Evolutionary conservation across 2,888 invertebrate species (phyloP).

Genomic region (Nineta flava): DNA sequence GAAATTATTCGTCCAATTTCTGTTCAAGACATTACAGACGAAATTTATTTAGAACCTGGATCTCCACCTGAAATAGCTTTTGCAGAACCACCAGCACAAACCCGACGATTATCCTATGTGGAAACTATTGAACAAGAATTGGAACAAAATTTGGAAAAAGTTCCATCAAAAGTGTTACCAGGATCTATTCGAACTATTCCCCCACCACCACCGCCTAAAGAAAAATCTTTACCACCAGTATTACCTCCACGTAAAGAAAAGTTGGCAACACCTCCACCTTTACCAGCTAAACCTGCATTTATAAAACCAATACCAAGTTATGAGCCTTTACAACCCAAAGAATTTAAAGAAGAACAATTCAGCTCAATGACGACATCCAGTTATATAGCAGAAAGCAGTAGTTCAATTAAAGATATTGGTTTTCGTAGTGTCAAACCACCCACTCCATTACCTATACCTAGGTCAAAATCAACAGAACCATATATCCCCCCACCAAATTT

Average conservation of each 20-base stretch:
- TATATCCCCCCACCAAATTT: slow-evolving; percentile 31
- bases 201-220: slow-evolving; percentile 21
- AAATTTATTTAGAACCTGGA: slow-evolving; percentile 43
- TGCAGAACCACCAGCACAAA: slow-evolving; percentile 32
- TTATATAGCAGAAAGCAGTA: slow-evolving; percentile 39
- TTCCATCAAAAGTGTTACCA: slow-evolving; percentile 35
- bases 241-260: slow-evolving; percentile 27
- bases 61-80: slow-evolving; percentile 51
- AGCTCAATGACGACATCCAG: slow-evolving; percentile 54
- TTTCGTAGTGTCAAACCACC: slow-evolving; percentile 39
- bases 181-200: slow-evolving; percentile 38
- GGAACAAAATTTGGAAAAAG: slow-evolving; percentile 32
- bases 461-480: slow-evolving; percentile 37
- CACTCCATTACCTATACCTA: slow-evolving; percentile 22
- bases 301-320: neutral
- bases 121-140: slow-evolving; percentile 39
- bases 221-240: slow-evolving; percentile 23
- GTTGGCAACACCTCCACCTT: slow-evolving; percentile 33
- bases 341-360: slow-evolving; percentile 35
- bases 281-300: slow-evolving; percentile 30
- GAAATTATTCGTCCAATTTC: slow-evolving; percentile 21
- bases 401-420: slow-evolving; percentile 40
- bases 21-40: slow-evolving; percentile 29
- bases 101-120: slow-evolving; percentile 35
- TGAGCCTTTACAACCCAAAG: neutral